Conservation (phyloP, 2,888 invertebrate species). For the Incurvaria masculella region DNA sequence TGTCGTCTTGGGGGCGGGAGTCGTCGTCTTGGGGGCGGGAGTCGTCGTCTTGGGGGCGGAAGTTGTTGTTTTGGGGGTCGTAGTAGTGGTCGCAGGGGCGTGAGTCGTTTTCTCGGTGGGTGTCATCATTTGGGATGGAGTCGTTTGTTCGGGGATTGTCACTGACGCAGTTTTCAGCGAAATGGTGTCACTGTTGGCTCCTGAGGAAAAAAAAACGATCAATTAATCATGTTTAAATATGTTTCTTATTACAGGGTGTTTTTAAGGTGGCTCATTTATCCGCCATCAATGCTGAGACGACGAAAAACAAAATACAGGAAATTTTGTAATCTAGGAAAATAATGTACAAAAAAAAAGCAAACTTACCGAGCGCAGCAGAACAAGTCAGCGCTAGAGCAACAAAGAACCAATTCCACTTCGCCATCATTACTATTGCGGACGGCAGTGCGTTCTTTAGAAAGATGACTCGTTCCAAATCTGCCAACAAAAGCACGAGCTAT, state of each 20-base stretch:
- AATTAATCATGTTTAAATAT: too few species aligned
- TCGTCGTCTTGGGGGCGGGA: constrained; percentile 29
- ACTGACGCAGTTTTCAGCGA: constrained; percentile 16
- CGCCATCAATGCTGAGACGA: too few species aligned
- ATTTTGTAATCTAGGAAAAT: neutral
- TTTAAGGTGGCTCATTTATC: too few species aligned
- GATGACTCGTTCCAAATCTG: too few species aligned
- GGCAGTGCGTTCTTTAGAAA: neutral
- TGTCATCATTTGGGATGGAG: constrained; percentile 26
- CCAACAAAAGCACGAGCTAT: too few species aligned
- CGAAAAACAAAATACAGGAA: constrained; percentile 7
- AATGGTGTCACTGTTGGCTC: too few species aligned
- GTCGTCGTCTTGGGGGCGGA: constrained; percentile 27
- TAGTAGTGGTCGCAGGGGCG: constrained; percentile 30
- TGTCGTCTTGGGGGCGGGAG: constrained; percentile 42
- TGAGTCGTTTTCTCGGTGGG: constrained; percentile 32
- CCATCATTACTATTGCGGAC: constrained; percentile 27
- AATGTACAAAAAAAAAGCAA: constrained; percentile 2
- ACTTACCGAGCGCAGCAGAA: constrained; percentile 36
- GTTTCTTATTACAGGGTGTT: too few species aligned
- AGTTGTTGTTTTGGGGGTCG: constrained; percentile 28
- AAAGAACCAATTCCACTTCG: constrained; percentile 30
- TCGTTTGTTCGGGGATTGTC: constrained; percentile 20
- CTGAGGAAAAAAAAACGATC: too few species aligned
- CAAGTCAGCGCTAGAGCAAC: constrained; percentile 33